Conservation (phyloP, 2,113 vertebrate genomes). For the Chrysemys picta region DNA sequence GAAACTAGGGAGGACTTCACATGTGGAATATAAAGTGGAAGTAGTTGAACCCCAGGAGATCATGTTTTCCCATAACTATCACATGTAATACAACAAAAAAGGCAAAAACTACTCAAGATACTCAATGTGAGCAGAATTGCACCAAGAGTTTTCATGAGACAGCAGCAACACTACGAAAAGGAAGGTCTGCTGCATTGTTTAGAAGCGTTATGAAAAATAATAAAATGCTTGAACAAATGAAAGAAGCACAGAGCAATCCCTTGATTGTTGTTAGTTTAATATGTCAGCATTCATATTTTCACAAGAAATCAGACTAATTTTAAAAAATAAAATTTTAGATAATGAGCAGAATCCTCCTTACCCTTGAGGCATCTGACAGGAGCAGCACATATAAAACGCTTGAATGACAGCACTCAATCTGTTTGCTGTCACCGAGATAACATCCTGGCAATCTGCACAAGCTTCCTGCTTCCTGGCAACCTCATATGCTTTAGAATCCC, state of each 20-base stretch:
- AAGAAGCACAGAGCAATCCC: background rate
- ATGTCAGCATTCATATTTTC: background rate
- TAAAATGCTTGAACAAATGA: background rate
- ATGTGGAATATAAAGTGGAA: background rate
- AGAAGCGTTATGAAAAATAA: background rate
- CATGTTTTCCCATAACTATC: background rate
- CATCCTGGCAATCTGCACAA: constrained; percentile 91
- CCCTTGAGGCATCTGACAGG: constrained; percentile 98
- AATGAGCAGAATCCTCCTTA: constrained; percentile 74
- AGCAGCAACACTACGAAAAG: background rate
- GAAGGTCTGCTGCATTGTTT: background rate
- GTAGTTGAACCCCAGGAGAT: background rate
- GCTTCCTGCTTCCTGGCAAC: constrained; percentile 84
- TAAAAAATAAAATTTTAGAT: background rate
- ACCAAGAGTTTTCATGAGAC: background rate
- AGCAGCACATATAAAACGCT: constrained; percentile 98
- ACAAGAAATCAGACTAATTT: background rate
- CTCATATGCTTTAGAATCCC: constrained; percentile 66
- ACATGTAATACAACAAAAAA: background rate
- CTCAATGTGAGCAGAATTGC: background rate
- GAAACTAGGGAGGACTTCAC: background rate
- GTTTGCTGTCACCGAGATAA: constrained; percentile 97
- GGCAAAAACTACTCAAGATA: background rate
- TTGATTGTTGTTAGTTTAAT: background rate
- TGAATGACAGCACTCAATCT: constrained; percentile 98